Evolutionary conservation across 1,140 invertebrate species (phyloP), one percentile per base, ranked within the genome.

Genomic region (Homalodisca vitripennis): DNA sequence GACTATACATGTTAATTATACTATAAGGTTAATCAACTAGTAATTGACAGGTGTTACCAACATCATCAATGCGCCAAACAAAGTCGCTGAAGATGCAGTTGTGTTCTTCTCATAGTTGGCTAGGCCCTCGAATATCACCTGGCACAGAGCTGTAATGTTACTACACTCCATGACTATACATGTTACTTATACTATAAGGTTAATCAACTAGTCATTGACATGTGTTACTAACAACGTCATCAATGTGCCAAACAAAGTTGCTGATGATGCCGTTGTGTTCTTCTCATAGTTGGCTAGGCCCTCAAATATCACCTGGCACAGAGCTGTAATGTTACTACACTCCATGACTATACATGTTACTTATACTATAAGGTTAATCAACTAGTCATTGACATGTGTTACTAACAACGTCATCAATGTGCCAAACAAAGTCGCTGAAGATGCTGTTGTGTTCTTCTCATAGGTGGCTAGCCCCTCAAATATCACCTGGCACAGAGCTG

Each of bases 171-270:
- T n/a, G n/a, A n/a, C n/a, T n/a, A n/a, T n/a, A n/a, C n/a, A n/a
- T n/a, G n/a, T n/a, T n/a, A n/a, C n/a, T n/a, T n/a, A n/a, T n/a
- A n/a, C n/a, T n/a, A n/a, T n/a, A n/a, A n/a, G n/a, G n/a, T n/a
- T n/a, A n/a, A n/a, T n/a, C n/a, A n/a, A n/a, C n/a, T n/a, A n/a
- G n/a, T n/a, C n/a, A n/a, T n/a, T n/a, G n/a, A n/a, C n/a, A n/a
- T n/a, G n/a, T n/a, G 96, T 95, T 82, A 98, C 98, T 47, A 98
- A n/a, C n/a, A n/a, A 80, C 78, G 98, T 94, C 95, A 98, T 98
- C 27, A 98, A 79, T 0, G 95, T 93, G 6, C 95, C 93, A 77
- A 95, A 94, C 6, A 99, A 79, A 26, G 88, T 88, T 0, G 89
- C 87, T 0, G 92, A 87, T 32, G 87, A 87, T 0, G 91, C 89